These are phyloP conservation scores for Tenthredo mesomela DNA, from an alignment of 2,888 invertebrate genomes.

Conservation along the genomic window DNA sequence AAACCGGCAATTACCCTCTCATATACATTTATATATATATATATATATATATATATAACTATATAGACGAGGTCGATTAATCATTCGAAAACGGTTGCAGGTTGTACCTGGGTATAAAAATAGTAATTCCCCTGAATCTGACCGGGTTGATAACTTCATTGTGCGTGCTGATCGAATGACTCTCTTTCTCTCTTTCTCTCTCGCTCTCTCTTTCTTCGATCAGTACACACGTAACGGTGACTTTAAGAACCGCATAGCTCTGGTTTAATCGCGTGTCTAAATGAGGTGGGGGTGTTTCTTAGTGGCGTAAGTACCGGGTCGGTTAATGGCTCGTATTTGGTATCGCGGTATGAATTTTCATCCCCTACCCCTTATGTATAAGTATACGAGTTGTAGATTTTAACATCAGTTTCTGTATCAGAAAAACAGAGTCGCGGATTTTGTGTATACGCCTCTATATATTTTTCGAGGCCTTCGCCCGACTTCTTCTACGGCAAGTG, in stretches of 20 bases:
- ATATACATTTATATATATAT: background rate
- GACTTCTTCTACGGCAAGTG: slow-evolving; percentile 6
- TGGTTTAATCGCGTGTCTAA: slow-evolving; percentile 3
- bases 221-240: background rate
- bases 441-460: background rate
- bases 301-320: slow-evolving; percentile 3
- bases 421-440: background rate
- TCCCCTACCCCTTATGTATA: background rate
- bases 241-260: background rate
- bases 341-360: background rate
- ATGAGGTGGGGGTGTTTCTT: background rate
- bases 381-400: background rate
- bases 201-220: background rate
- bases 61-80: slow-evolving; percentile 14
- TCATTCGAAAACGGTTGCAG: slow-evolving; percentile 6
- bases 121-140: background rate
- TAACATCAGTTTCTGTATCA: background rate
- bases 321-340: background rate
- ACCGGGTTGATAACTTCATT: slow-evolving; percentile 19
- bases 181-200: background rate
- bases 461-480: background rate
- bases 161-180: slow-evolving; percentile 11
- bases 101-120: background rate
- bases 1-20: slow-evolving; percentile 15
- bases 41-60: background rate